Evolutionary conservation across 2,888 invertebrate species (phyloP), one percentile per base, ranked within the genome.

Genomic region (Heliconius ismenius): DNA sequence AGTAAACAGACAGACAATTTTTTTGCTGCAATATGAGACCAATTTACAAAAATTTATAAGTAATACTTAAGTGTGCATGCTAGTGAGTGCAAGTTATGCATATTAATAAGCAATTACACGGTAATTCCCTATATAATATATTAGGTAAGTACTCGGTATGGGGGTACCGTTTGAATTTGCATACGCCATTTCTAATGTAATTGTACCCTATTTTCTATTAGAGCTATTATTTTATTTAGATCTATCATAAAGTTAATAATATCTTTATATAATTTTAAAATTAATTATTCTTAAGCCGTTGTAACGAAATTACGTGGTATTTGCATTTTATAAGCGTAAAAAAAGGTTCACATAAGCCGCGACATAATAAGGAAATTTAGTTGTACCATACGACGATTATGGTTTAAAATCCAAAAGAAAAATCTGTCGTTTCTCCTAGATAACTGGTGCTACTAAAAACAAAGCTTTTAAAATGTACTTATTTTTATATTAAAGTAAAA

Each of bases 131-230:
- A 76, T 72, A 79, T 81, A 80, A 74, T 78, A 75, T 76, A 78
- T 76, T 77, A 69, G 54, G 70, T 72, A 76, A 64, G 67, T 74
- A 76, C 32, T 60, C 39, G 18, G 54, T 65, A 72, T 77, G 68
- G 81, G 26, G 28, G 76, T 82, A 83, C 81, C 78, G 81, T 83
- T 83, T 77, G 26, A 70, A 86, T 87, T 86, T 80, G 79, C 86
- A 86, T 87, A 83, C 83, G 81, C 82, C 80, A 84, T 85, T 81
- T 75, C 60, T 43, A 39, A 62, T 39, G 62, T 73, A 73, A 73
- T 73, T 70, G 32, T 58, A 58, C 70, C 70, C 15, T 24, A 28
- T 70, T 58, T 58, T 58, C 70, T 9, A 10, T 58, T 58, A 18
- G n/a, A 58, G 15, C 58, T 36, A 36, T 36, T 58, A 70, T 70